These are phyloP conservation scores for Himalopsyche phryganea DNA, from an alignment of 1,140 invertebrate species.

Conservation along the genomic window DNA sequence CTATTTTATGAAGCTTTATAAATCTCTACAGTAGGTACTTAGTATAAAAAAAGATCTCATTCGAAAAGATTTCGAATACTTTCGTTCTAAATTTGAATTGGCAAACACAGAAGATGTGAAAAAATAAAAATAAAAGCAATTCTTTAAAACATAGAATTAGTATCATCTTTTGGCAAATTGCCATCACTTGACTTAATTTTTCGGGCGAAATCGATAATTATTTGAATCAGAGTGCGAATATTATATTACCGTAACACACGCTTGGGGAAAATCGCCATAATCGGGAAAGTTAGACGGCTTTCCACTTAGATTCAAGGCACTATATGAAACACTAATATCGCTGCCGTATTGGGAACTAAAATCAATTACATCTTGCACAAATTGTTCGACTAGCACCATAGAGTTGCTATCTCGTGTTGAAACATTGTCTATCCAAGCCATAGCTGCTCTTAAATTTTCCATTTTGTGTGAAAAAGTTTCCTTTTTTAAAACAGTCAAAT, in stretches of 20 bases:
- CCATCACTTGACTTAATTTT: neutral
- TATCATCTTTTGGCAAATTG: neutral
- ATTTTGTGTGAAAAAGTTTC: constrained; percentile 3
- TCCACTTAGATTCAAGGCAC: constrained; percentile 79
- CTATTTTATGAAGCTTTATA: too few relatives aligned
- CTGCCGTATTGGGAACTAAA: constrained; percentile 90
- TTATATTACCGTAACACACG: constrained; percentile 77
- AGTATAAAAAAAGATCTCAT: too few relatives aligned
- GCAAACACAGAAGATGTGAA: too few relatives aligned
- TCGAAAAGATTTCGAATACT: too few relatives aligned
- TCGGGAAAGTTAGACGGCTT: constrained; percentile 78
- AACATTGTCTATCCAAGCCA: constrained; percentile 20
- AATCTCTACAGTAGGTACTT: too few relatives aligned
- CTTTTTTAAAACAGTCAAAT: neutral
- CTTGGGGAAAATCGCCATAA: constrained; percentile 86
- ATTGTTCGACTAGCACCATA: constrained; percentile 55
- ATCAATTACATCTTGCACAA: constrained; percentile 66
- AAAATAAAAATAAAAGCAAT: constrained; percentile 5
- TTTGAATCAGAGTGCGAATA: neutral
- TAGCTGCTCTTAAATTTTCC: constrained; percentile 21
- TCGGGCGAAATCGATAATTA: constrained; percentile 2
- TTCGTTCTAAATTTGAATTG: too few relatives aligned
- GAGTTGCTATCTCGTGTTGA: constrained; percentile 7
- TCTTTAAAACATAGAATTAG: too few relatives aligned
- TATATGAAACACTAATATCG: constrained; percentile 82